phyloP scores from a whole-genome alignment of 2,113 vertebrate species.

The Carettochelys insculpta region DNA sequence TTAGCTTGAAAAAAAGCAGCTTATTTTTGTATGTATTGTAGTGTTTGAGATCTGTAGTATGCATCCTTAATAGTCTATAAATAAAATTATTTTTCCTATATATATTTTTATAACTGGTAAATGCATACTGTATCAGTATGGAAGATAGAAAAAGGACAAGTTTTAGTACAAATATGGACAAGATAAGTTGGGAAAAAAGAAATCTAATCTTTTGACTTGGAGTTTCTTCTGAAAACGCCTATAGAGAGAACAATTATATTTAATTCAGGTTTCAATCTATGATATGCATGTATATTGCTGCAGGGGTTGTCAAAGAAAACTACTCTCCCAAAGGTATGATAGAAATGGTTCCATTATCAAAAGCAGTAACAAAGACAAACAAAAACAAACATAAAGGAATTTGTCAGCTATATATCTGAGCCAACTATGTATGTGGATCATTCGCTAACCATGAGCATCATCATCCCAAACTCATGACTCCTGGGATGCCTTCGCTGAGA shows the following conservation, averaged over 20 bases:
- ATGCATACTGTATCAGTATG: not conserved
- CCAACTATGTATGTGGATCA: not conserved
- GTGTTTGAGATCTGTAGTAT: accelerated
- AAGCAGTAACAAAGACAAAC: constrained; percentile 26
- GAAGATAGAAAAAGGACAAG: constrained; percentile 9
- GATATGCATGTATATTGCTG: not conserved
- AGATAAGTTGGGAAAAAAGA: not conserved
- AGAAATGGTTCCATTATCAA: constrained; percentile 50
- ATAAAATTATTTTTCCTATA: not conserved
- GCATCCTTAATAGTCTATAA: accelerated
- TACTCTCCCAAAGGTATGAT: constrained; percentile 37
- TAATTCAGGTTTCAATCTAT: constrained; percentile 9
- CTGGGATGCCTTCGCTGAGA: constrained; percentile 30
- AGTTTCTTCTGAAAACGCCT: constrained; percentile 32
- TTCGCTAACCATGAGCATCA: constrained; percentile 1
- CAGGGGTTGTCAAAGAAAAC: constrained; percentile 23
- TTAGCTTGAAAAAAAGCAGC: not conserved
- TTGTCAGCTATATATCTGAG: constrained; percentile 25
- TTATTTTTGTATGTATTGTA: not conserved
- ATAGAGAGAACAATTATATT: constrained; percentile 42
- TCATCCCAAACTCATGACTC: constrained; percentile 10
- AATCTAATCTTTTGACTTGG: constrained; percentile 38
- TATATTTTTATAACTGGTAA: not conserved
- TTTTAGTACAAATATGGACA: constrained; percentile 39
- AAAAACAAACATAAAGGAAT: not conserved